Percentiles rank a stretch among this genome's conserved stretches.
Conservation (phyloP, 2,113 vertebrate species). For the Rallus limicola region DNA sequence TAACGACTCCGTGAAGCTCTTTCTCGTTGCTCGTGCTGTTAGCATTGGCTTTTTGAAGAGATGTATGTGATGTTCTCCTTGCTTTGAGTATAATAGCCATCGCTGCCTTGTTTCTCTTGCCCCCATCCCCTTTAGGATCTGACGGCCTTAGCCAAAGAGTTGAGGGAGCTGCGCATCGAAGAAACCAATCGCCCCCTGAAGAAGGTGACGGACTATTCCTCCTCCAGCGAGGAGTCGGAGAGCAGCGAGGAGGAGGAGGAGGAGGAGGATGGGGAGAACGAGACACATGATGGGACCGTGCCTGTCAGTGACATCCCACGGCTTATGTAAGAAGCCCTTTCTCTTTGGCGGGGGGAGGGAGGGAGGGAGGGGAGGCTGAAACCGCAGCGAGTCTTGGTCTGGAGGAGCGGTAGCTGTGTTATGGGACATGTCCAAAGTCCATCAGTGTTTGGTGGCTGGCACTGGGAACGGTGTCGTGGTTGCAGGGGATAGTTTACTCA, state of each 20-base stretch:
- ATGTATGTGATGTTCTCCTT: not conserved
- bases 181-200: slow-evolving; percentile 93
- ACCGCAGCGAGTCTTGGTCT: rapidly evolving
- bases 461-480: rapidly evolving
- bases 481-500: not conserved
- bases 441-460: not conserved
- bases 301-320: slow-evolving; percentile 97
- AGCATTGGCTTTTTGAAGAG: slow-evolving; percentile 72
- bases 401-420: not conserved
- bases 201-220: slow-evolving; percentile 98
- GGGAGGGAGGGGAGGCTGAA: not conserved
- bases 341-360: not conserved
- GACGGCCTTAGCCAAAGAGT: slow-evolving; percentile 95
- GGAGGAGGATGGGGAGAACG: slow-evolving; percentile 92
- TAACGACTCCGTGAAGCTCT: slow-evolving; percentile 71
- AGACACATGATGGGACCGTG: slow-evolving; percentile 90
- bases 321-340: slow-evolving; percentile 87
- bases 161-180: slow-evolving; percentile 92
- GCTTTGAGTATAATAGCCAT: not conserved
- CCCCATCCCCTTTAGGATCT: slow-evolving; percentile 84
- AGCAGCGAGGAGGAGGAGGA: slow-evolving; percentile 92
- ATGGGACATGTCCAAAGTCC: rapidly evolving
- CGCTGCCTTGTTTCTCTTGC: not conserved
- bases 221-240: slow-evolving; percentile 95
- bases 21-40: slow-evolving; percentile 75